Percentiles rank a stretch among this genome's conserved stretches.
Conservation (phyloP, 2,113 vertebrate species). For the Crotalus viridis region DNA sequence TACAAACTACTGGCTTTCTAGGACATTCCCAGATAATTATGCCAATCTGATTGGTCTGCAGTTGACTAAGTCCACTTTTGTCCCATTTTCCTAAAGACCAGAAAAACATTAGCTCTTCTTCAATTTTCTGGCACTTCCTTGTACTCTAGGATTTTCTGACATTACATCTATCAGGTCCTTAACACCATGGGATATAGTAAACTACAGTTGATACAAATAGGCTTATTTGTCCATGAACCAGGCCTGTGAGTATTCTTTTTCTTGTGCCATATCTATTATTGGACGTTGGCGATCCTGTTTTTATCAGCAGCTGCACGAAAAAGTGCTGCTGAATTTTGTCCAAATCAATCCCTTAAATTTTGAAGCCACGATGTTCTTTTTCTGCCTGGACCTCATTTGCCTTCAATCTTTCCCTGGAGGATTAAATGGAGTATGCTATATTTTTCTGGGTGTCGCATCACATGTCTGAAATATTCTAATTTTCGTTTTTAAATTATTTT, state of each 20-base stretch:
- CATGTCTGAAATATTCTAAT: too few species aligned
- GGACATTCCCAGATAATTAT: not conserved
- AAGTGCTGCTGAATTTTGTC: too few species aligned
- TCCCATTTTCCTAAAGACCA: not conserved
- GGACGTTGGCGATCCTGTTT: too few species aligned
- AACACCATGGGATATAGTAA: not conserved
- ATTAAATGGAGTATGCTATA: too few species aligned
- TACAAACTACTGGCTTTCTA: not conserved
- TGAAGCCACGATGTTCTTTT: too few species aligned
- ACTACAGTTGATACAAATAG: not conserved
- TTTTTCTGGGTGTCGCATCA: too few species aligned
- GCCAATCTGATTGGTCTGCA: not conserved
- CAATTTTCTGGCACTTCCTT: not conserved
- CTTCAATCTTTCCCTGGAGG: too few species aligned
- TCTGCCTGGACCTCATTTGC: too few species aligned
- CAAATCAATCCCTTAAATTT: too few species aligned
- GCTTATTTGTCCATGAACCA: not conserved
- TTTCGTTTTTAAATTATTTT: too few species aligned
- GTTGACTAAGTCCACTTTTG: not conserved
- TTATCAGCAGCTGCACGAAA: too few species aligned
- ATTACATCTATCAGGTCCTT: not conserved
- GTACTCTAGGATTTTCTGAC: not conserved
- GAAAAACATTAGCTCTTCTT: not conserved
- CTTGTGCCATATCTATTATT: too few species aligned
- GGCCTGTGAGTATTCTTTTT: not conserved